Conservation (phyloP, 2,113 vertebrate species). For the Raja brachyura region DNA sequence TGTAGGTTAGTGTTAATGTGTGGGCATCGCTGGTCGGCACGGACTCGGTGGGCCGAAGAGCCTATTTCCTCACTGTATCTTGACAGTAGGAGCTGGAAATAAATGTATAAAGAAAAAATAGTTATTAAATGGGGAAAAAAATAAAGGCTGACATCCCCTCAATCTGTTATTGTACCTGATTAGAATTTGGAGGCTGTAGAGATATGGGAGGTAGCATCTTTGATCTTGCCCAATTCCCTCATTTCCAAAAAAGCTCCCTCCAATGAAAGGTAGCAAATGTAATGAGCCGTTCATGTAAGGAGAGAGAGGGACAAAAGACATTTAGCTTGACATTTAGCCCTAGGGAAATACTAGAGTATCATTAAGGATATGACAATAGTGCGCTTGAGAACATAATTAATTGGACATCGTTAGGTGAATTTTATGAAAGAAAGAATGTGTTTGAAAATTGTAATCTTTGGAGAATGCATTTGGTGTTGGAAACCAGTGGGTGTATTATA, state of each 20-base stretch:
- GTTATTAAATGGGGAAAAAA: not conserved
- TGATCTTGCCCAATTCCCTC: not conserved
- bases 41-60: too few relatives aligned
- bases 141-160: not conserved
- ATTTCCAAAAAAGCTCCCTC: not conserved
- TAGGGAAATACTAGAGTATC: not conserved
- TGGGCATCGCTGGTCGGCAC: too few relatives aligned
- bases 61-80: too few relatives aligned
- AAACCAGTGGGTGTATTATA: not conserved
- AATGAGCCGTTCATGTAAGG: not conserved
- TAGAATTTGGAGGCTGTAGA: not conserved
- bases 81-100: not conserved
- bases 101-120: not conserved
- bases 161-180: not conserved
- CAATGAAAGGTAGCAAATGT: not conserved
- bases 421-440: not conserved
- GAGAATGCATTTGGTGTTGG: not conserved
- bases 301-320: not conserved
- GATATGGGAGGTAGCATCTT: not conserved
- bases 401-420: not conserved
- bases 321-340: not conserved
- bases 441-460: not conserved
- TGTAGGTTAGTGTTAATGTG: too few relatives aligned
- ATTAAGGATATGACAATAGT: not conserved
- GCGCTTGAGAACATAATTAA: not conserved